Base-by-base conservation (phyloP, 1,140 invertebrate genomes). In the Drosophila bifasciata region DNA sequence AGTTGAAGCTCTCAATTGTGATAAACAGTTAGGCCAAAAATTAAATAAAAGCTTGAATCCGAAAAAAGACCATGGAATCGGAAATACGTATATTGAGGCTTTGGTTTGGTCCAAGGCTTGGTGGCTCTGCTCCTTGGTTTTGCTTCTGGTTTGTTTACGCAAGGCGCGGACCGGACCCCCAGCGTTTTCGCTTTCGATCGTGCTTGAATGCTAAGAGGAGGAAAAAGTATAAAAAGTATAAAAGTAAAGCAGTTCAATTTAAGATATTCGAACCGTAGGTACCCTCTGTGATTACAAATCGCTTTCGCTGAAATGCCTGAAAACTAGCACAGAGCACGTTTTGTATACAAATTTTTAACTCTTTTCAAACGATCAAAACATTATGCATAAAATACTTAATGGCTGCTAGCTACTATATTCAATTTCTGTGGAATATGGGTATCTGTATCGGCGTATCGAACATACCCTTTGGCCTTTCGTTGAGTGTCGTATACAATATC, bases 121-220 rank as follows among this genome's bases (percentile, higher is more conserved):
- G 56, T 21, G 61, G 39, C 46, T 62, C 8, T 49, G 32, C 32
- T 36, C 32, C 32, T 74, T n/a, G n/a, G n/a, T n/a, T 55, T 45
- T 71, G 41, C 56, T 50, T 56, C 5, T 25, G 49, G 45, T 79
- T 79, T 70, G 61, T 59, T 86, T 76, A 67, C 62, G 69, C 56
- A 52, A 32, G 15, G 21, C 44, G 40, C 52, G 50, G 83, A 86
- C 76, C 51, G 50, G 81, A 88, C 76, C 76, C 76, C 80, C 80
- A 79, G 73, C 76, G 83, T 61, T 88, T 88, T 88, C 75, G 83
- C 83, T 88, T 88, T 88, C 78, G 71, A 88, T 79, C 75, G 75
- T 63, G 59, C 41, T 36, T 7, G 17, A 46, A 46, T 21, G n/a
- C 2, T 0, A 32, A 36, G 32, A 13, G 32, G 3, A 36, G 11